Base-by-base conservation (phyloP, 2,888 invertebrate genomes). In the Mayetiola destructor region DNA sequence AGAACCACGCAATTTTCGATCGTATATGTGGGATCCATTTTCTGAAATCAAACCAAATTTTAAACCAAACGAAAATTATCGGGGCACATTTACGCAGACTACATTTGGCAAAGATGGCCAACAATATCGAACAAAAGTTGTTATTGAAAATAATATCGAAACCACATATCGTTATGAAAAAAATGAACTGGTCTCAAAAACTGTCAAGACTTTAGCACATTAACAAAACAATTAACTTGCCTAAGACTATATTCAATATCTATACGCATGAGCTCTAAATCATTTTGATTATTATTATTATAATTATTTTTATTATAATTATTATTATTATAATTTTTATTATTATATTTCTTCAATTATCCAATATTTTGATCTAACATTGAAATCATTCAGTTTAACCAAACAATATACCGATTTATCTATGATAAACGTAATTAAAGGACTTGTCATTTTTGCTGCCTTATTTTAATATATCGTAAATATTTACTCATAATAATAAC, bases 131-230 rank as follows among this genome's bases (percentile, higher is more conserved):
- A 48, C 48, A n/a, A 48, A 48, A 48, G 27, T 48, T 27, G 27
- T 48, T 27, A 48, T 48, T 27, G 48, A 48, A 27, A 48, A 48
- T 27, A 48, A 48, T 16, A 48, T 48, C n/a, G 27, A 48, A 48
- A 48, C 48, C 27, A 48, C 48, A 48, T 48, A 27, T 8, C 48
- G 27, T 27, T 48, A 27, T n/a, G 48, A 48, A 16, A 48, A 48
- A 48, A 48, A 48, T 20, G 48, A 48, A 48, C 48, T 48, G 48
- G 48, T 48, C 48, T 48, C 48, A 48, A 48, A 27, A 48, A 48
- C 48, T 9, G 16, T 48, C 27, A 48, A 27, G 48, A 48, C 48
- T 48, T 12, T 42, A 42, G 42, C 14, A 42, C 23, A 42, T 23
- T 48, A 6, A 48, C 48, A n/a, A n/a, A 27, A 27, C 32, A 6